Evolutionary conservation across 2,797 vertebrate genomes (phyloP).

Genomic region (Notoglanidium macrostoma): DNA sequence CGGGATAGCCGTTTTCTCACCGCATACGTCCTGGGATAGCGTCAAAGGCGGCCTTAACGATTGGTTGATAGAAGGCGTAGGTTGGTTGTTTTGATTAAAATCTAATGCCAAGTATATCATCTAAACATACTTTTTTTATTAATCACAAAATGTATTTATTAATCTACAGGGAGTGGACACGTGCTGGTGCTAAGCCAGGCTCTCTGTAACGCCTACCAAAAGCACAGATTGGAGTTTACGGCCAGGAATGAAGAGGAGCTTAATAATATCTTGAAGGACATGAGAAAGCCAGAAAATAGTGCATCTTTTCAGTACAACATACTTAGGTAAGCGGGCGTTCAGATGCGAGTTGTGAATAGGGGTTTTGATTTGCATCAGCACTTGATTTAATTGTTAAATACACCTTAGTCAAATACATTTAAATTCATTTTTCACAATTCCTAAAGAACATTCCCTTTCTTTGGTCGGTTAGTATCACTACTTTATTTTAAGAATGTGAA

Average conservation of each 20-base stretch:
- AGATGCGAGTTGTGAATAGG: neutral
- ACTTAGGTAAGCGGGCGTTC: conserved; percentile 19
- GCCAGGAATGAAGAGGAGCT: conserved; percentile 66
- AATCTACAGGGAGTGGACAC: conserved; percentile 70
- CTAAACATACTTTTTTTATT: neutral
- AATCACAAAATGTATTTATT: neutral
- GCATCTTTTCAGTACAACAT: conserved; percentile 25
- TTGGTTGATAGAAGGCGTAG: conserved; percentile 88
- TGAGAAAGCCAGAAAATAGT: conserved; percentile 71
- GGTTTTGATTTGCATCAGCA: neutral
- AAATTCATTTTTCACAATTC: too few relatives aligned
- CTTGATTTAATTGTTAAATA: neutral
- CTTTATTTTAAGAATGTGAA: too few relatives aligned
- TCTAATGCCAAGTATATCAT: neutral
- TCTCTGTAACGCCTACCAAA: conserved; percentile 50
- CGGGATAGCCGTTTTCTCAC: conserved; percentile 89
- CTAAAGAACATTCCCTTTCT: too few relatives aligned
- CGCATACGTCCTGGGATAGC: conserved; percentile 89
- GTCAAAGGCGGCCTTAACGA: conserved; percentile 85
- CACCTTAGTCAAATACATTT: too few relatives aligned
- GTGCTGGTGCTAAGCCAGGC: conserved; percentile 76
- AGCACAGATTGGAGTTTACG: conserved; percentile 83
- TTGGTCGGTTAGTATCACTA: too few relatives aligned
- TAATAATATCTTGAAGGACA: conserved; percentile 68
- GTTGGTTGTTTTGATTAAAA: conserved; percentile 73